These are phyloP conservation scores for Coturnix japonica DNA, from an alignment of 2,113 vertebrate genomes.

Conservation along the genomic window DNA sequence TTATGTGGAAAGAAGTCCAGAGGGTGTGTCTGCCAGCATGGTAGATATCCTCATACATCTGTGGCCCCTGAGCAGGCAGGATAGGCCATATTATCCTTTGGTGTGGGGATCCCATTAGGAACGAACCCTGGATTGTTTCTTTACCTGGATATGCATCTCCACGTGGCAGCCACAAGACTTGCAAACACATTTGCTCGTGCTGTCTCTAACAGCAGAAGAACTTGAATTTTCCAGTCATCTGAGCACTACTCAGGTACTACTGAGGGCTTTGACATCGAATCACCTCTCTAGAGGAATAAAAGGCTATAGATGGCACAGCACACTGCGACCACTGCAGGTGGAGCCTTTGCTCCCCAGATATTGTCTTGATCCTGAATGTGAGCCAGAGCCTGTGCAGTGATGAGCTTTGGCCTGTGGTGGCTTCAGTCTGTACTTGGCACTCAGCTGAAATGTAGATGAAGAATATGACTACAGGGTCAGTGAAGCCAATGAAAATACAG, in stretches of 20 bases:
- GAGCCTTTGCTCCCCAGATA: background rate
- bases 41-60: background rate
- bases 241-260: background rate
- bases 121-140: background rate
- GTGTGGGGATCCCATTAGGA: background rate
- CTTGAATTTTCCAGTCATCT: background rate
- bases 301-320: too few relatives aligned
- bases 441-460: background rate
- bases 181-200: rapidly evolving
- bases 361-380: rapidly evolving
- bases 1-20: background rate
- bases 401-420: background rate
- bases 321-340: background rate
- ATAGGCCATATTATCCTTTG: background rate
- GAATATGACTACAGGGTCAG: background rate
- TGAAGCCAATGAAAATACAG: background rate
- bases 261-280: background rate
- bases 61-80: background rate
- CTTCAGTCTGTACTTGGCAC: background rate
- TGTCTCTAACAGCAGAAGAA: background rate
- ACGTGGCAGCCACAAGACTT: background rate
- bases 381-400: background rate
- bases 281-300: background rate
- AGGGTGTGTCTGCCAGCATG: background rate
- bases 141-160: background rate